Evolutionary conservation across 1,140 invertebrate species (phyloP).

Genomic region (Scylla paramamosain): DNA sequence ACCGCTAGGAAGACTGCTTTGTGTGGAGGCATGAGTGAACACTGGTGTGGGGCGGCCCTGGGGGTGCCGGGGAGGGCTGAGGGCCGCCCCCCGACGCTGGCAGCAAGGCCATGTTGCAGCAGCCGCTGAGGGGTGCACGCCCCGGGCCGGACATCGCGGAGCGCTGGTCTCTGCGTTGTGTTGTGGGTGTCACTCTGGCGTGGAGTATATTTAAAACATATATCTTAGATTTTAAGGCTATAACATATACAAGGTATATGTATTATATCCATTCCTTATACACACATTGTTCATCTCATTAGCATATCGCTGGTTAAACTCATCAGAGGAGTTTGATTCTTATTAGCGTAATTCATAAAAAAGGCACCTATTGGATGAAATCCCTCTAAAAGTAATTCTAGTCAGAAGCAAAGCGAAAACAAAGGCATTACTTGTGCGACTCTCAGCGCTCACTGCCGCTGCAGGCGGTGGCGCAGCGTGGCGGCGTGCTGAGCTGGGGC

Average conservation of each 20-base stretch:
- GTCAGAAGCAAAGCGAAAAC: constrained; percentile 12
- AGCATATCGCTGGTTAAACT: constrained; percentile 2
- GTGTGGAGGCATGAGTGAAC: not conserved
- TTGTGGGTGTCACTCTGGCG: not conserved
- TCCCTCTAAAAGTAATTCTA: not conserved
- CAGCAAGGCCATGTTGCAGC: not conserved
- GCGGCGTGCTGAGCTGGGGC: not conserved
- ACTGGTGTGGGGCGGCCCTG: not conserved
- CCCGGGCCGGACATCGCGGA: not conserved
- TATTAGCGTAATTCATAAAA: not conserved
- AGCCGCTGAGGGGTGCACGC: not conserved
- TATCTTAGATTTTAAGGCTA: not conserved
- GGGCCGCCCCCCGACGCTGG: not conserved
- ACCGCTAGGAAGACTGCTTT: not conserved
- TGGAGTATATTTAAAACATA: not conserved
- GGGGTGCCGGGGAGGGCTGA: not conserved
- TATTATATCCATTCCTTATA: constrained; percentile 24
- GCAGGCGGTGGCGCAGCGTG: not conserved
- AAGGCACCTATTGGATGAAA: not conserved
- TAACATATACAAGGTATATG: constrained; percentile 22
- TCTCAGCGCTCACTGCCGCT: not conserved
- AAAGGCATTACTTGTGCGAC: not conserved
- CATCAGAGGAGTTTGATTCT: not conserved
- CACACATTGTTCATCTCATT: not conserved
- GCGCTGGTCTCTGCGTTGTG: not conserved